Percentiles rank a stretch among this genome's conserved stretches.
phyloP scores from a whole-genome alignment of 2,888 invertebrate genomes.

The Drosophila leonis region DNA sequence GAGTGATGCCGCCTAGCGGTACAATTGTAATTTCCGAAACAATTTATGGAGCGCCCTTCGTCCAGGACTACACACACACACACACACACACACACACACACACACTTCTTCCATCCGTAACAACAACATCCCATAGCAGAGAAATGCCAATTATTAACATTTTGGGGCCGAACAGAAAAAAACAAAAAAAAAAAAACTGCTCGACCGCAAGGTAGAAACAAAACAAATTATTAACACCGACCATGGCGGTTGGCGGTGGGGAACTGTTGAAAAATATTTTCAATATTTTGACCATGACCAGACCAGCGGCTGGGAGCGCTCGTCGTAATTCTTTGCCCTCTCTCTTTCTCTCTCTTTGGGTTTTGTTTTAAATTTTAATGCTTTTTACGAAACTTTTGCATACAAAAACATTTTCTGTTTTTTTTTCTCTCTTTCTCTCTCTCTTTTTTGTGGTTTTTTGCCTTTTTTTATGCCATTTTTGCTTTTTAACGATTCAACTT shows the following conservation, averaged over 20 bases:
- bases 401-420: constrained; percentile 24
- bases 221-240: constrained; percentile 62
- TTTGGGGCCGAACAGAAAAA: constrained; percentile 36
- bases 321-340: constrained; percentile 24
- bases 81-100: neutral
- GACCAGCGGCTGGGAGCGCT: constrained; percentile 23
- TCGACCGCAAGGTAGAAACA: constrained; percentile 60
- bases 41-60: constrained; percentile 55
- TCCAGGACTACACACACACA: neutral
- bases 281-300: constrained; percentile 52
- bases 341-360: constrained; percentile 4
- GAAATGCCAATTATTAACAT: constrained; percentile 74
- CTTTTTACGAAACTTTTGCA: constrained; percentile 65
- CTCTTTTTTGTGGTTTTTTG: constrained; percentile 13
- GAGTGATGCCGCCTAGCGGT: constrained; percentile 21
- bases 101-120: neutral
- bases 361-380: constrained; percentile 67
- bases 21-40: constrained; percentile 68
- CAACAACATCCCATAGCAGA: constrained; percentile 24
- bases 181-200: constrained; percentile 22
- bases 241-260: neutral
- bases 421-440: neutral
- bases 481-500: constrained; percentile 72
- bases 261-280: constrained; percentile 23
- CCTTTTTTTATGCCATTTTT: constrained; percentile 12